These are phyloP conservation scores for Mycetomoellerius zeteki DNA, from an alignment of 1,140 invertebrate genomes.

Conservation along the genomic window DNA sequence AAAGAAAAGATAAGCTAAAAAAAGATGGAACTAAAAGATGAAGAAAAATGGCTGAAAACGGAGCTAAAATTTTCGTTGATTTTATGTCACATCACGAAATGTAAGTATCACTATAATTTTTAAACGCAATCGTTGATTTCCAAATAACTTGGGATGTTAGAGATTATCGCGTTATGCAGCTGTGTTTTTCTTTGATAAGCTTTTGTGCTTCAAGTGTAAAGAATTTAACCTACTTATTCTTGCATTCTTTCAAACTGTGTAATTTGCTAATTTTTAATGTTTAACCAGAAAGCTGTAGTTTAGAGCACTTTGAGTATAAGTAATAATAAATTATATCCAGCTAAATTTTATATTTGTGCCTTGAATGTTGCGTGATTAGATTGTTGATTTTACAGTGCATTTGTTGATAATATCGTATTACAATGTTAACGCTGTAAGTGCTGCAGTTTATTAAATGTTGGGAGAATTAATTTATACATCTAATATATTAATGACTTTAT, in stretches of 20 bases:
- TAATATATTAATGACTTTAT: neutral
- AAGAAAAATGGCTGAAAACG: neutral
- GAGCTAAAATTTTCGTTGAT: neutral
- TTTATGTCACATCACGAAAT: neutral
- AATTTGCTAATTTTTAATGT: neutral
- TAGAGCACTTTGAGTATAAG: neutral
- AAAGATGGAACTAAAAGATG: neutral
- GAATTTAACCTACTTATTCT: neutral
- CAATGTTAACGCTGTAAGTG: conserved; percentile 26
- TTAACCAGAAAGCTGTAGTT: neutral
- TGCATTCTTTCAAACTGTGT: neutral
- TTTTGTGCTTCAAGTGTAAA: neutral
- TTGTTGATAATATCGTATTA: neutral
- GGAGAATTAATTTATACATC: no score
- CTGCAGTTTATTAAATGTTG: no score
- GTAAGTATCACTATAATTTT: neutral
- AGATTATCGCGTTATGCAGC: neutral
- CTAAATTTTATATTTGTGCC: neutral
- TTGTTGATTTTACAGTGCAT: neutral
- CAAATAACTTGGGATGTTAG: conserved; percentile 13
- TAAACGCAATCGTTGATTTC: neutral
- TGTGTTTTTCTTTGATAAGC: conserved; percentile 1
- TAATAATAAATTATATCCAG: neutral
- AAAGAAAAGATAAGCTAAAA: no score
- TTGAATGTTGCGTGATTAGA: no score